phyloP scores from a whole-genome alignment of 1,140 invertebrate species.

The Diachasmimorpha longicaudata region DNA sequence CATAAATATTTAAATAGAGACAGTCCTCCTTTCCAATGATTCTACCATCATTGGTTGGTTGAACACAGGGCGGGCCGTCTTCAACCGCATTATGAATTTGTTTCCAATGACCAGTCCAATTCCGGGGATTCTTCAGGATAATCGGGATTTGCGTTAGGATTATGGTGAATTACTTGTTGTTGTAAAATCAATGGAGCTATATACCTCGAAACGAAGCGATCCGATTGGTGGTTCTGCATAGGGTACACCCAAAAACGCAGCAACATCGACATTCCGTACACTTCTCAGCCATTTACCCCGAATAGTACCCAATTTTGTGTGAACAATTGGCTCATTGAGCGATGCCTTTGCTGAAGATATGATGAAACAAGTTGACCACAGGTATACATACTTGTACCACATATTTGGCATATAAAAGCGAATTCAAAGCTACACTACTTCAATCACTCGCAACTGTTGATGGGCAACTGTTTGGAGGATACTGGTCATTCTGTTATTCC shows the following conservation, averaged over 20 bases:
- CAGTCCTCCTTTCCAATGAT: slow-evolving; percentile 53
- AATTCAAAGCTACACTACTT: not conserved
- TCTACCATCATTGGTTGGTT: slow-evolving; percentile 25
- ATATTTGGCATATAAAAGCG: not conserved
- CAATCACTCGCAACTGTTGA: not conserved
- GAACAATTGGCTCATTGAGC: slow-evolving; percentile 20
- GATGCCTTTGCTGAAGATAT: slow-evolving; percentile 6
- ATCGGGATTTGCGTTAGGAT: not conserved
- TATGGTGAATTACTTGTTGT: not conserved
- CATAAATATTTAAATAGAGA: slow-evolving; percentile 54
- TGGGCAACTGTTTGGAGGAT: not conserved
- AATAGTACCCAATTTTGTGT: slow-evolving; percentile 43
- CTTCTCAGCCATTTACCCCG: slow-evolving; percentile 43
- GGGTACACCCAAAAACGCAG: slow-evolving; percentile 50
- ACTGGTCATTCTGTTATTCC: not conserved
- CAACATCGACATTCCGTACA: slow-evolving; percentile 21
- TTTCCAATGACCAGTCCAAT: slow-evolving; percentile 48
- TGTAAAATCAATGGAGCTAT: not conserved
- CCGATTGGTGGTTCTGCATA: slow-evolving; percentile 50
- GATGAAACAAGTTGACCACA: not conserved
- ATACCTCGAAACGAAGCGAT: slow-evolving; percentile 48
- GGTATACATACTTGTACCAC: not conserved
- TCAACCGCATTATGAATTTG: slow-evolving; percentile 41
- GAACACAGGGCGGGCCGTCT: slow-evolving; percentile 52
- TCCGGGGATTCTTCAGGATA: slow-evolving; percentile 41